phyloP scores from a whole-genome alignment of 2,888 invertebrate species.

The Oligia fasciuncula region DNA sequence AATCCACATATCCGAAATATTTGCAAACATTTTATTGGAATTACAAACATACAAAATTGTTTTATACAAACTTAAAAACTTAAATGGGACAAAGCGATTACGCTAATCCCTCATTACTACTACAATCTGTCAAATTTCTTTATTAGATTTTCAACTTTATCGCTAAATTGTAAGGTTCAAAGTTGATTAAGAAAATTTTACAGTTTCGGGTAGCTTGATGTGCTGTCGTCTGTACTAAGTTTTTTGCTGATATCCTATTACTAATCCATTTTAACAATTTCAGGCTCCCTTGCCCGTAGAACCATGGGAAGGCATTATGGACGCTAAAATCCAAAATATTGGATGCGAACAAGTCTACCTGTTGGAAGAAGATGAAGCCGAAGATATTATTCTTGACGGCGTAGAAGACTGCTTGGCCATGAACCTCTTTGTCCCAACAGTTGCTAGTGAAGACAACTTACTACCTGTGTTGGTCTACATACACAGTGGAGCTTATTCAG shows the following conservation, averaged over 20 bases:
- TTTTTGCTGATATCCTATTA: rapidly evolving
- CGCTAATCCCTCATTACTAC: no score
- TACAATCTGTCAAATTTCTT: no score
- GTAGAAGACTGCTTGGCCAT: slow-evolving; percentile 81
- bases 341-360: slow-evolving; percentile 81
- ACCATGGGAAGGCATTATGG: slow-evolving; percentile 76
- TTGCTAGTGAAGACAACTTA: slow-evolving; percentile 77
- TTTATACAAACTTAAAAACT: no score
- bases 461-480: slow-evolving; percentile 84
- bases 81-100: no score
- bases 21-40: no score
- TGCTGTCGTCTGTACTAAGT: no score
- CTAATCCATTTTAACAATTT: slow-evolving; percentile 54
- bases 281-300: slow-evolving; percentile 83
- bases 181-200: no score
- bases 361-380: slow-evolving; percentile 73
- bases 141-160: no score
- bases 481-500: slow-evolving; percentile 85
- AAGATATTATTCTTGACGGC: slow-evolving; percentile 76
- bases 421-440: slow-evolving; percentile 79
- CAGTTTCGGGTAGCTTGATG: no score
- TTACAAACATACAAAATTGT: no score
- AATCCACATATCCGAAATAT: no score
- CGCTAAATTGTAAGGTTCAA: no score
- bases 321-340: slow-evolving; percentile 71